Base-by-base conservation (phyloP, 2,113 vertebrate genomes). In the Thryonomys swinderianus region DNA sequence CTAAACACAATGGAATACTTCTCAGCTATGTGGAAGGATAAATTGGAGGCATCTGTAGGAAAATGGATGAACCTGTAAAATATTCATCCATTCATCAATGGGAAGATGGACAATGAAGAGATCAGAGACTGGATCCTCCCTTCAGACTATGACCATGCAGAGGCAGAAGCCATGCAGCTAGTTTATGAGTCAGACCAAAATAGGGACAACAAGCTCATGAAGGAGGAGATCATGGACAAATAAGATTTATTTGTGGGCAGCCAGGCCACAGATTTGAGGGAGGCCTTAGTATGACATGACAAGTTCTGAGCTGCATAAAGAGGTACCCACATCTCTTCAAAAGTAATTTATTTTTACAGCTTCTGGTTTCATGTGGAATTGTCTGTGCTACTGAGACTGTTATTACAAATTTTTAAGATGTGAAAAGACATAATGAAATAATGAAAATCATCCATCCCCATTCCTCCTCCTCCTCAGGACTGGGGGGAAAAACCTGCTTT, bases 111-210 rank as follows among this genome's bases (percentile, higher is more conserved):
- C 97, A 98, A 98, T 66, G 99, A 99, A 61, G 99, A 99, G 80
- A 99, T 99, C 17, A 99, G 99, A 92, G 99, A 99, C 25, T 99
- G 99, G 99, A 99, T 99, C 66, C 98, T 99, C 1, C 99, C 99
- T 0, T 98, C 99, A 0, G 99, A 99, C 71, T 99, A 99, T 0
- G 99, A 99, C 97, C 99, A 99, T 0, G 99, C 99, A 0, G 99
- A 99, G 67, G 99, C 99, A 0, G 99, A 99, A 67, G 99, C 99
- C 6, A 98, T 99, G 37, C 99, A 99, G 96, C 98, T 99, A 1
- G 98, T 99, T 69, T 99, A 99, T 2, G 99, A 99, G 55, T 99
- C 99, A 0, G 99, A 99, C 95, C 87, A 98, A 66, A 97, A 99
- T 97, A 98, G n/a, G 99, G 99, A 99, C 1, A 99, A 99, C 64